These are phyloP conservation scores for Brachionus asplanchnoidis DNA, from an alignment of 1,140 invertebrate species.

Conservation along the genomic window DNA sequence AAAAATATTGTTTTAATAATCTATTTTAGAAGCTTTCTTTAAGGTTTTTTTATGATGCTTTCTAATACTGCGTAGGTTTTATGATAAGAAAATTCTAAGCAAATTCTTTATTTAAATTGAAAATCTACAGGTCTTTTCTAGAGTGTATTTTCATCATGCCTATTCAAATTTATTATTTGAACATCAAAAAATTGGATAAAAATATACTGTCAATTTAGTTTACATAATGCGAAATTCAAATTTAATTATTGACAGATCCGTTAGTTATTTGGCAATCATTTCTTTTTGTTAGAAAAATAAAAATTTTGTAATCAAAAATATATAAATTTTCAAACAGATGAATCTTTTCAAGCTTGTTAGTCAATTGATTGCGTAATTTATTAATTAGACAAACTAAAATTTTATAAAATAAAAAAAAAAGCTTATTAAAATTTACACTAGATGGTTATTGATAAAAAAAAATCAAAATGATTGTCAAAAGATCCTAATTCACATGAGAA, in stretches of 20 bases:
- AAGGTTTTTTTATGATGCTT: background rate
- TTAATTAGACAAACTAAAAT: background rate
- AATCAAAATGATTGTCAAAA: background rate
- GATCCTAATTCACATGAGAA: background rate
- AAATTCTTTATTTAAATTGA: background rate
- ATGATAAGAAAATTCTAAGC: too few relatives aligned
- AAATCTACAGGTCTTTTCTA: background rate
- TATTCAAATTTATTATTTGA: background rate
- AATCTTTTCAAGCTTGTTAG: too few relatives aligned
- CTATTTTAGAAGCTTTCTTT: background rate
- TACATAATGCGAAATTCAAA: background rate
- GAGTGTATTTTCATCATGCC: background rate
- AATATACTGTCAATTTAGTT: background rate
- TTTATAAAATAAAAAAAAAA: background rate
- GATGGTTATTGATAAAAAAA: too few relatives aligned
- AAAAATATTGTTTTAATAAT: background rate
- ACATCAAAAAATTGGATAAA: background rate
- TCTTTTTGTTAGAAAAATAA: too few relatives aligned
- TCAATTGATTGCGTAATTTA: too few relatives aligned
- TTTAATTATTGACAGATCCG: background rate
- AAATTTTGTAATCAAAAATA: too few relatives aligned
- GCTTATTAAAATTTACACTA: background rate
- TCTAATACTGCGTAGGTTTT: background rate
- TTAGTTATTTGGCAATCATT: too few relatives aligned
- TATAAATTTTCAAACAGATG: too few relatives aligned